Conservation (phyloP, 2,888 invertebrate species). For the Poecilus cupreus region DNA sequence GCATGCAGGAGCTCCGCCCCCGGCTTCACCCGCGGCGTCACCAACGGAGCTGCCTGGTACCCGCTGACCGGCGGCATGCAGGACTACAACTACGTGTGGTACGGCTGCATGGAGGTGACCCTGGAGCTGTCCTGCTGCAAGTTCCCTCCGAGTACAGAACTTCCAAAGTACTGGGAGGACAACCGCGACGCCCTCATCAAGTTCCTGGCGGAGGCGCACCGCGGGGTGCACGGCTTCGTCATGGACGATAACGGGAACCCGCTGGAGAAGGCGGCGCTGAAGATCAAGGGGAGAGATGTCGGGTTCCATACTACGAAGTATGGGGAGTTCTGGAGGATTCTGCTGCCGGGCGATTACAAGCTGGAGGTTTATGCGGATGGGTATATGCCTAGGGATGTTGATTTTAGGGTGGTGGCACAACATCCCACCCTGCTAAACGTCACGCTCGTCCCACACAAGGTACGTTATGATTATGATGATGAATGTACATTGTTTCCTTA, state of each 20-base stretch:
- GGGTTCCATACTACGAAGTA: slow-evolving; percentile 90
- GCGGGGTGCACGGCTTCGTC: slow-evolving; percentile 92
- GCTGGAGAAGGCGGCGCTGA: slow-evolving; percentile 85
- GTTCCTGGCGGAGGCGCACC: slow-evolving; percentile 89
- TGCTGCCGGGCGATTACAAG: slow-evolving; percentile 90
- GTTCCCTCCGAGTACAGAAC: slow-evolving; percentile 87
- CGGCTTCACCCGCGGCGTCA: slow-evolving; percentile 89
- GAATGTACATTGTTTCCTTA: no score
- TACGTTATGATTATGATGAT: slow-evolving; percentile 74
- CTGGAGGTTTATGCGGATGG: slow-evolving; percentile 90
- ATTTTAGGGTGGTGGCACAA: slow-evolving; percentile 89
- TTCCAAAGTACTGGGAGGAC: slow-evolving; percentile 91
- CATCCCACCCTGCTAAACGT: slow-evolving; percentile 91
- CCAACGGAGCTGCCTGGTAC: slow-evolving; percentile 96
- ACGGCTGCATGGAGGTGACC: slow-evolving; percentile 96
- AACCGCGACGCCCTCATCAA: slow-evolving; percentile 90
- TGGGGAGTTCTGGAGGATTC: slow-evolving; percentile 96
- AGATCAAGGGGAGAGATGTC: slow-evolving; percentile 88
- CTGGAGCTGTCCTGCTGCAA: slow-evolving; percentile 96
- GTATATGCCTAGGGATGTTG: slow-evolving; percentile 87
- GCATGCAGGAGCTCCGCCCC: slow-evolving; percentile 86
- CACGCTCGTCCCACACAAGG: slow-evolving; percentile 86
- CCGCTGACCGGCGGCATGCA: slow-evolving; percentile 94
- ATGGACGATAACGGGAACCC: slow-evolving; percentile 86
- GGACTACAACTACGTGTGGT: slow-evolving; percentile 95